Conservation (phyloP, 1,140 invertebrate species). For the Drosophila oshimai region DNA sequence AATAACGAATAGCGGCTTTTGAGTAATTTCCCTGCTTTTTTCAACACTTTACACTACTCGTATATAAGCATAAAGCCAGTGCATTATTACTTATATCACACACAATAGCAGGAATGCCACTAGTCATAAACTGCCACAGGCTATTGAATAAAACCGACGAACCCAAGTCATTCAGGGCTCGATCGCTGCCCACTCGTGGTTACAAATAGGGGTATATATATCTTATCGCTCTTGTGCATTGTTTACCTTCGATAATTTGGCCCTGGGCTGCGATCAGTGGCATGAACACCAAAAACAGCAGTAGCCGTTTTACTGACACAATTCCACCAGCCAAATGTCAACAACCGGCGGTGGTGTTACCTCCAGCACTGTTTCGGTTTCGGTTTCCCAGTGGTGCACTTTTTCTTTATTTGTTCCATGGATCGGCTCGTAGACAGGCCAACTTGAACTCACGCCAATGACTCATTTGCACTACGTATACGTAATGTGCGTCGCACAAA, state of each 20-base stretch:
- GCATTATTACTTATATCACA: not conserved
- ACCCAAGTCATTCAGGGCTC: constrained; percentile 7
- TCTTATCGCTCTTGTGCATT: constrained; percentile 50
- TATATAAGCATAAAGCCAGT: not conserved
- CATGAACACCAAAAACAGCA: constrained; percentile 13
- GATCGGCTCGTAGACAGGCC: not conserved
- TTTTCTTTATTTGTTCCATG: constrained; percentile 2
- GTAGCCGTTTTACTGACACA: constrained; percentile 35
- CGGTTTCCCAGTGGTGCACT: not conserved
- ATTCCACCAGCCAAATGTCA: constrained; percentile 31
- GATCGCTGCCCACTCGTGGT: not conserved
- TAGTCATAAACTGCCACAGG: constrained; percentile 12
- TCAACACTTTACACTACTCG: not conserved
- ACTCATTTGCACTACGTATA: constrained; percentile 24
- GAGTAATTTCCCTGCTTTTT: not conserved
- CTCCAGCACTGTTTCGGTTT: not conserved
- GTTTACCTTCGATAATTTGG: constrained; percentile 44
- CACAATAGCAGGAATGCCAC: constrained; percentile 1
- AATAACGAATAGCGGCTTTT: not conserved
- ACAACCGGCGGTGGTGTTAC: constrained; percentile 14
- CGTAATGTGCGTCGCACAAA: constrained; percentile 12
- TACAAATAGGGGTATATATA: not conserved
- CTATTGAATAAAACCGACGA: not conserved
- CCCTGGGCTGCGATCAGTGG: constrained; percentile 33
- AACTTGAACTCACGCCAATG: constrained; percentile 22